phyloP scores from a whole-genome alignment of 2,888 invertebrate genomes.

The Anthophora plumipes region DNA sequence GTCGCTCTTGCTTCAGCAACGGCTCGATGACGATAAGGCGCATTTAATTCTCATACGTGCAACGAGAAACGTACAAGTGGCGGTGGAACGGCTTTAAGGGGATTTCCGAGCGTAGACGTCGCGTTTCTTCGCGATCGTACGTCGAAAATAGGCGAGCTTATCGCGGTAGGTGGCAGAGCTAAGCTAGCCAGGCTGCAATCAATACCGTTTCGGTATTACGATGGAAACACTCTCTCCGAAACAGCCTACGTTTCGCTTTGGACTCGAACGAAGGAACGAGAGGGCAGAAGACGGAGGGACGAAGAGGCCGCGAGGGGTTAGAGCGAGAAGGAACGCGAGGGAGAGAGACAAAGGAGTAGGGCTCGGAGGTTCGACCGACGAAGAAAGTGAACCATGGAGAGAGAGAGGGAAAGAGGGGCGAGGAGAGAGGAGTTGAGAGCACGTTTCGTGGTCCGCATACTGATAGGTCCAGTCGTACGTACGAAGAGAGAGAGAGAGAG shows the following conservation, averaged over 20 bases:
- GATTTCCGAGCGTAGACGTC: neutral
- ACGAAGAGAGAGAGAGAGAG: slow-evolving; percentile 56
- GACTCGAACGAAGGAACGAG: slow-evolving; percentile 60
- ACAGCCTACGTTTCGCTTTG: slow-evolving; percentile 81
- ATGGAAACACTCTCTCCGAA: slow-evolving; percentile 83
- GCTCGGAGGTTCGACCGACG: slow-evolving; percentile 35
- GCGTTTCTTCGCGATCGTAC: neutral
- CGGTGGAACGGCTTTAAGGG: too few relatives aligned
- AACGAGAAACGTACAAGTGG: too few relatives aligned
- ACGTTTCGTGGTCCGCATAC: slow-evolving; percentile 84
- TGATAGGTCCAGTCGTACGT: slow-evolving; percentile 80
- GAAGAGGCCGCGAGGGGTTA: slow-evolving; percentile 2
- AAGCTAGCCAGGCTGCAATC: slow-evolving; percentile 82
- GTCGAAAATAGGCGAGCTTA: slow-evolving; percentile 64
- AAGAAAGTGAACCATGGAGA: slow-evolving; percentile 33
- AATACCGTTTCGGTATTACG: slow-evolving; percentile 84
- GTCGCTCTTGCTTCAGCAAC: too few relatives aligned
- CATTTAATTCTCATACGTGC: too few relatives aligned
- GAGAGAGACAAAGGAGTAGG: slow-evolving; percentile 47
- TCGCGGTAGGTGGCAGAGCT: slow-evolving; percentile 76
- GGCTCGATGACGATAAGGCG: too few relatives aligned
- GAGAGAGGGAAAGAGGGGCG: slow-evolving; percentile 57
- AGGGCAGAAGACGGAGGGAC: slow-evolving; percentile 56
- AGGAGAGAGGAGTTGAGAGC: slow-evolving; percentile 64
- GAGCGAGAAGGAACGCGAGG: slow-evolving; percentile 57